Conservation (phyloP, 37 sponge, comb jelly and placozoan genomes). For the Chondrosia reniformis region DNA sequence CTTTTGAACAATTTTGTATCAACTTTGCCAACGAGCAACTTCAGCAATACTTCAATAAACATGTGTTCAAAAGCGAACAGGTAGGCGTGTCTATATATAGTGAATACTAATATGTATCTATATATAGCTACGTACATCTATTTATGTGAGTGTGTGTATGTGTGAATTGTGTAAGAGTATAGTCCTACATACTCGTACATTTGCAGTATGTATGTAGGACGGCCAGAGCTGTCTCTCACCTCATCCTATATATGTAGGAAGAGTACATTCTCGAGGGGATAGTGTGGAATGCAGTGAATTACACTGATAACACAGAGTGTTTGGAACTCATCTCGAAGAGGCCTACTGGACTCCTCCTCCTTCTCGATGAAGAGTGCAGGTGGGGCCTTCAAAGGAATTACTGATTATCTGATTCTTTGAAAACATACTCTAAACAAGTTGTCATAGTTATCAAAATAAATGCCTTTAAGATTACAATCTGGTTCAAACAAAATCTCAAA, state of each 20-base stretch:
- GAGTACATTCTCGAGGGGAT: conserved; percentile 91
- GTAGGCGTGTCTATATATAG: conserved; percentile 15
- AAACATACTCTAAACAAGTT: too few species aligned
- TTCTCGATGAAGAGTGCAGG: conserved; percentile 97
- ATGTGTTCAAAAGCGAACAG: conserved; percentile 93
- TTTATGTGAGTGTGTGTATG: not conserved
- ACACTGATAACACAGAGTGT: conserved; percentile 84
- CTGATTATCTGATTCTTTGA: conserved; percentile 3
- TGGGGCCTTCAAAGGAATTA: not conserved
- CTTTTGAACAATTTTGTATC: conserved; percentile 99
- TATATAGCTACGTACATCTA: not conserved
- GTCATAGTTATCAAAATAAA: too few species aligned
- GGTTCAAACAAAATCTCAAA: too few species aligned
- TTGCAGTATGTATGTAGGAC: not conserved
- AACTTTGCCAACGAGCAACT: conserved; percentile 98
- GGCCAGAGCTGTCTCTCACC: too few species aligned
- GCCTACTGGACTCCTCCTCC: conserved; percentile 86
- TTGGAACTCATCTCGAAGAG: conserved; percentile 83
- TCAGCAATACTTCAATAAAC: conserved; percentile 97
- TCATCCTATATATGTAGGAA: conserved; percentile 46
- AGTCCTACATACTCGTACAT: not conserved
- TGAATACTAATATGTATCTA: conserved; percentile 39
- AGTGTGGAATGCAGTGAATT: conserved; percentile 68
- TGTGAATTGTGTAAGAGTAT: not conserved
- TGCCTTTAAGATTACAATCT: too few species aligned